These are phyloP conservation scores for Drosophila monieri DNA, from an alignment of 2,888 invertebrate species.

Conservation along the genomic window DNA sequence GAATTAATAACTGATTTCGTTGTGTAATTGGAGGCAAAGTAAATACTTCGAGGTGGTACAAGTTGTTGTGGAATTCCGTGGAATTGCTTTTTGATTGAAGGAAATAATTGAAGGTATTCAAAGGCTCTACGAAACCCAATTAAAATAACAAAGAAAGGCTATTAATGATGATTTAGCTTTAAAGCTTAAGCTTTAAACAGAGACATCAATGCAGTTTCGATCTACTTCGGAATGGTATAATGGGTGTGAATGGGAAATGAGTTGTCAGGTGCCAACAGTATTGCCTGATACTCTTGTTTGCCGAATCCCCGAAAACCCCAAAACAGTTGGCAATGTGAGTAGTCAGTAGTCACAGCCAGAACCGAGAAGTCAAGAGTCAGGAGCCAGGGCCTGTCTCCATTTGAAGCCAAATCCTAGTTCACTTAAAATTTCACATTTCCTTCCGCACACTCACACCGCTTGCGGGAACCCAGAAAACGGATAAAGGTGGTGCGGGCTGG, in stretches of 20 bases:
- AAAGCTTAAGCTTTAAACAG: too few species aligned
- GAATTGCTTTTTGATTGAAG: not conserved
- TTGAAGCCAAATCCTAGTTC: conserved; percentile 71
- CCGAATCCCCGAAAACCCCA: conserved; percentile 16
- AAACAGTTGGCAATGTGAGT: conserved; percentile 12
- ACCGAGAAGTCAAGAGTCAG: conserved; percentile 11
- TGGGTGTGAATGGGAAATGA: not conserved
- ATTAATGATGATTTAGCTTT: not conserved
- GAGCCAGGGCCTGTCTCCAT: conserved; percentile 16
- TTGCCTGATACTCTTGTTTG: conserved; percentile 10
- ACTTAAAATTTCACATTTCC: conserved; percentile 79
- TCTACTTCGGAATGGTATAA: not conserved
- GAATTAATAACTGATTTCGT: conserved; percentile 52
- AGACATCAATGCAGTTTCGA: not conserved
- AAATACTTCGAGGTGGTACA: conserved; percentile 51
- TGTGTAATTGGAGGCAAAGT: conserved; percentile 50
- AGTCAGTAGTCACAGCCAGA: conserved; percentile 12
- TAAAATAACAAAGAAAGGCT: not conserved
- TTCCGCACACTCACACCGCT: conserved; percentile 54
- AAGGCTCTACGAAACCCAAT: not conserved
- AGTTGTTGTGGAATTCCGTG: not conserved
- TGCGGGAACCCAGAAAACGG: conserved; percentile 40
- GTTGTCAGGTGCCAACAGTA: conserved; percentile 6
- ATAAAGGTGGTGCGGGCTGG: conserved; percentile 4
- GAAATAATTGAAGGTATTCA: not conserved